Conservation (phyloP, 2,113 vertebrate species). For the Nematolebias whitei region DNA sequence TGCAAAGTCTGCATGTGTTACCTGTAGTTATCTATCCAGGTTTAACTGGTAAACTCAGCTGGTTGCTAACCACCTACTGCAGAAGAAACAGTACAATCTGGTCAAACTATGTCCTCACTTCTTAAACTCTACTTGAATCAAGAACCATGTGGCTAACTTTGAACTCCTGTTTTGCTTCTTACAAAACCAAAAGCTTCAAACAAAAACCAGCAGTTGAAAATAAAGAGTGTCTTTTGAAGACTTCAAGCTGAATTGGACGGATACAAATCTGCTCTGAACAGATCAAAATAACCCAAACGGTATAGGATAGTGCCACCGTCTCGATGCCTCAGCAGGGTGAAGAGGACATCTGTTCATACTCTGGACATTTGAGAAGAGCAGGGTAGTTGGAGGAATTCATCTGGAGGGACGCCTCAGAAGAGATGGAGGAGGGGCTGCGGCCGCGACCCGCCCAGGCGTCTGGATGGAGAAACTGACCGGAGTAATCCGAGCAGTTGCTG, state of each 20-base stretch:
- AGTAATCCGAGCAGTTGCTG: conserved; percentile 94
- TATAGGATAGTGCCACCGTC: neutral
- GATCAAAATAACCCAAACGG: conserved; percentile 9
- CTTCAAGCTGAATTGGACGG: conserved; percentile 24
- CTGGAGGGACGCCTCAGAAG: conserved; percentile 89
- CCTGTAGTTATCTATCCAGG: neutral
- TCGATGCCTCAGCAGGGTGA: conserved; percentile 85
- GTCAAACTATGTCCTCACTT: conserved; percentile 5
- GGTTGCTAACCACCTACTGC: neutral
- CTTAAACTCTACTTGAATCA: neutral
- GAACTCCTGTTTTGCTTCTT: conserved; percentile 18
- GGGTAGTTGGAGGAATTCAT: conserved; percentile 89
- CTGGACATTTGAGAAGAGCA: conserved; percentile 89
- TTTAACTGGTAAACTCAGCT: neutral
- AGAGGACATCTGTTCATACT: conserved; percentile 92
- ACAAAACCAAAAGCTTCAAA: conserved; percentile 30
- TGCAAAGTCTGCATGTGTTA: conserved; percentile 2
- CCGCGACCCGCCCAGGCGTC: conserved; percentile 85
- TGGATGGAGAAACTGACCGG: conserved; percentile 90
- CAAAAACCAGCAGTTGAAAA: conserved; percentile 9
- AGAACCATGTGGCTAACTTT: conserved; percentile 15
- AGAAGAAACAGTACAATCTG: conserved; percentile 23
- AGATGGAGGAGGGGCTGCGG: conserved; percentile 89
- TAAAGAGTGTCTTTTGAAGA: conserved; percentile 24
- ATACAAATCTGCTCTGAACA: conserved; percentile 18